Base-by-base conservation (phyloP, 2,888 invertebrate genomes). In the Drosophila paranaensis region DNA sequence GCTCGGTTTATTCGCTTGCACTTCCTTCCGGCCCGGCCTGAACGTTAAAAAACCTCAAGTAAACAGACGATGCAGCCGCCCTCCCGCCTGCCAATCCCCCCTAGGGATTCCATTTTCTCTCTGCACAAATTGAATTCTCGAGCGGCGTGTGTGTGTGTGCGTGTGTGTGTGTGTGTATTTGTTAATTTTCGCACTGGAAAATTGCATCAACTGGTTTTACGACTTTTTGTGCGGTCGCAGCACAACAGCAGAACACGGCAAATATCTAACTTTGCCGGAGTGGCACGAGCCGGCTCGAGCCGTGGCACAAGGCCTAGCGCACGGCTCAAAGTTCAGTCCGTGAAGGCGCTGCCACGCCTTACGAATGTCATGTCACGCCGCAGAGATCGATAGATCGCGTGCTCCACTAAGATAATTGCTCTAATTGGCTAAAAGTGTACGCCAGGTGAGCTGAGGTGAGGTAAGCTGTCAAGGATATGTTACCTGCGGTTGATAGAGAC, bases 131-230 rank as follows among this genome's bases (percentile, higher is more conserved):
- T 84, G 87, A 84, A 84, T 84, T 84, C 87, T 82, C 87, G 76
- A 69, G 78, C 73, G 71, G 71, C 39, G 51, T 61, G 50, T 60
- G 58, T 51, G 74, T 68, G 69, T 73, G 54, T 54, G 54, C 61
- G 60, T 72, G 46, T 45, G 51, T 61, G 50, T 54, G 50, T 60
- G 77, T 73, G 70, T 79, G 70, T 85, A 68, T 82, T 81, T 83
- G 87, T 82, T 80, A 82, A 82, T 87, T 80, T 84, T 87, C 81
- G 81, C 84, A 75, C 78, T 70, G 82, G 82, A 82, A 87, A 84
- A 87, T 87, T 87, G 87, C 84, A 87, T 84, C 83, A 84, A 81
- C 77, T 72, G 82, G 77, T 58, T 80, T 50, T 66, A 79, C 77
- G 72, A 73, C 60, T 71, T 77, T 73, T 67, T 72, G 55, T 71